Percentiles rank a stretch among this genome's conserved stretches.
Evolutionary conservation across 2,888 invertebrate species (phyloP).

Genomic region (Cephus rjabovi): DNA sequence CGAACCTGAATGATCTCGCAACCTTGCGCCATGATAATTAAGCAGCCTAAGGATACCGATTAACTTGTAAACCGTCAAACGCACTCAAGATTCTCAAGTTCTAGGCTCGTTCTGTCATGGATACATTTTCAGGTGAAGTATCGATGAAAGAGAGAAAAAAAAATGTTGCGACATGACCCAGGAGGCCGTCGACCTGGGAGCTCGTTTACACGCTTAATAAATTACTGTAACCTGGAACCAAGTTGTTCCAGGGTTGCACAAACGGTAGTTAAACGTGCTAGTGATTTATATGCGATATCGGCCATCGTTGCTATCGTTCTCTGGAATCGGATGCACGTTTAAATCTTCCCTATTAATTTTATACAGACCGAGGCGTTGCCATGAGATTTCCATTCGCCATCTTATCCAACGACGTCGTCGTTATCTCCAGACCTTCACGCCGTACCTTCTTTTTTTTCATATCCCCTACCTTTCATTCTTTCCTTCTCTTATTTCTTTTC

Average conservation of each 20-base stretch:
- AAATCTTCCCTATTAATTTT: conserved; percentile 54
- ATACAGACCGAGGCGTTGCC: conserved; percentile 45
- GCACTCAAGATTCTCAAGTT: neutral
- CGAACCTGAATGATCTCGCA: neutral
- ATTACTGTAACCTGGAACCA: conserved; percentile 12
- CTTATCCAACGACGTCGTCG: neutral
- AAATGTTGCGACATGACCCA: neutral
- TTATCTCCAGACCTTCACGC: neutral
- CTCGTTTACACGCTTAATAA: conserved; percentile 9
- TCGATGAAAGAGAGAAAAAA: neutral
- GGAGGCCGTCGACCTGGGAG: conserved; percentile 5
- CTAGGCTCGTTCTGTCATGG: neutral
- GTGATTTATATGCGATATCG: conserved; percentile 60
- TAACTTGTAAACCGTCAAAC: conserved; percentile 5
- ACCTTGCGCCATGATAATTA: neutral
- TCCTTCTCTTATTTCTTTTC: neutral
- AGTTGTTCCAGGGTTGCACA: conserved; percentile 34
- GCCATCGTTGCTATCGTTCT: conserved; percentile 51
- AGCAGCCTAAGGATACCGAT: neutral
- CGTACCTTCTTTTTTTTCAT: neutral
- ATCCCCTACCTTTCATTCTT: neutral
- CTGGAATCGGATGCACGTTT: conserved; percentile 51
- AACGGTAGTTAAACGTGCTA: conserved; percentile 48
- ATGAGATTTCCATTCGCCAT: neutral
- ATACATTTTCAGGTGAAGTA: neutral